Evolutionary conservation across 2,797 vertebrate species (phyloP), one percentile per base, ranked within the genome.

Genomic region (Fistularia tabacaria): DNA sequence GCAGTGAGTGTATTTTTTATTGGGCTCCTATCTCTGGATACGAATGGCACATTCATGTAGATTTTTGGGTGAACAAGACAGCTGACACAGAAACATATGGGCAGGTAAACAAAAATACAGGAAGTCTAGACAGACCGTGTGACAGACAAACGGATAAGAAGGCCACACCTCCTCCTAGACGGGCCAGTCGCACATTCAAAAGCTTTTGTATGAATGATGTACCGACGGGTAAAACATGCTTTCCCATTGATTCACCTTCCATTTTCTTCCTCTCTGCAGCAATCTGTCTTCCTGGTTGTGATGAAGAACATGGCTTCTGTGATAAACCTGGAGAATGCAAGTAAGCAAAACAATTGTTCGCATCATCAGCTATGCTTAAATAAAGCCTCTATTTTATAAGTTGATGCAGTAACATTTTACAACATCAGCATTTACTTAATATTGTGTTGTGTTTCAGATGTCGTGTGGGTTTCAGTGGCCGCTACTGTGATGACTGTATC

Each of bases 291-390:
- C 92, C 95, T 8, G 96, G 97, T 51, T 99, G 97, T 12, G 95
- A 97, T 15, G 95, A 98, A 70, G 93, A 96, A 50, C 97, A 98
- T 0, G 97, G 97, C 15, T 93, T 92, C 75, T 99, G 97, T 46
- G 96, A 99, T 52, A 95, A 92, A 84, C 97, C 97, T 1, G 96
- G 94, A 51, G 97, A 98, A 80, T 99, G 97, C 96, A 98, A 95
- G 97, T 99, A 91, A 93, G 96, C 94, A 9, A 38, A 2, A 3
- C 48, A 56, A 15, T 44, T 7, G 25, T 10, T 38, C 5, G 14
- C 1, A 8, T 3, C 14, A 10, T n/a, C 47, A 12, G 12, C 36
- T 37, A n/a, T 50, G 37, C 38, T 38, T 13, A 50, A 50, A 12
- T 38, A 38, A 47, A 15, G 36, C 14, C 9, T 36, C 38, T 14